These are phyloP conservation scores for Drosophila ambigua DNA, from an alignment of 1,140 invertebrate genomes.

Conservation along the genomic window DNA sequence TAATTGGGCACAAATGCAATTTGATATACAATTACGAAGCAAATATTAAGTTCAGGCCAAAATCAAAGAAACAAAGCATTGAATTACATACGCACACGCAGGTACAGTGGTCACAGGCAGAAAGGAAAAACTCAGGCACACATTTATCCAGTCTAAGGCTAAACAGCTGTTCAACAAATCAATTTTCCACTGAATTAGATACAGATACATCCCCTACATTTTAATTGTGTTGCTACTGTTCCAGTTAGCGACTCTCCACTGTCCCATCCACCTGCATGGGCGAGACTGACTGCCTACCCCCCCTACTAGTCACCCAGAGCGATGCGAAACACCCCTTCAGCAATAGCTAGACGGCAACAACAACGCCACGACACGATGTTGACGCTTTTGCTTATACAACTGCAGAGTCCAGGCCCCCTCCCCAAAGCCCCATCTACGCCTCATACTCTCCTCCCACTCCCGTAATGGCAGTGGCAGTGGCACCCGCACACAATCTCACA, in stretches of 20 bases:
- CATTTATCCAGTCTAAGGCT: too few species aligned
- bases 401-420: conserved; percentile 11
- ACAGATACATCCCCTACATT: too few species aligned
- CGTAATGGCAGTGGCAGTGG: not conserved
- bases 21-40: conserved; percentile 48
- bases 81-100: conserved; percentile 27
- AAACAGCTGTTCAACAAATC: too few species aligned
- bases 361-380: conserved; percentile 66
- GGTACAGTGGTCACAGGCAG: conserved; percentile 16
- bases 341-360: conserved; percentile 24
- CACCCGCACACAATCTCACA: not conserved
- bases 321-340: conserved; percentile 66
- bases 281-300: not conserved
- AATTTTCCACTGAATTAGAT: too few species aligned
- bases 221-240: conserved; percentile 10
- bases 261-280: conserved; percentile 31
- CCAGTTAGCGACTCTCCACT: conserved; percentile 47
- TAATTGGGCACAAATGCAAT: conserved; percentile 54
- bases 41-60: conserved; percentile 46
- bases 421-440: not conserved
- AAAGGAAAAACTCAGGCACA: too few species aligned
- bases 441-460: conserved; percentile 18
- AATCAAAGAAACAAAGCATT: conserved; percentile 42
- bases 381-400: conserved; percentile 51
- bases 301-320: conserved; percentile 6